phyloP scores from a whole-genome alignment of 2,888 invertebrate species.

The Andricus curvator region DNA sequence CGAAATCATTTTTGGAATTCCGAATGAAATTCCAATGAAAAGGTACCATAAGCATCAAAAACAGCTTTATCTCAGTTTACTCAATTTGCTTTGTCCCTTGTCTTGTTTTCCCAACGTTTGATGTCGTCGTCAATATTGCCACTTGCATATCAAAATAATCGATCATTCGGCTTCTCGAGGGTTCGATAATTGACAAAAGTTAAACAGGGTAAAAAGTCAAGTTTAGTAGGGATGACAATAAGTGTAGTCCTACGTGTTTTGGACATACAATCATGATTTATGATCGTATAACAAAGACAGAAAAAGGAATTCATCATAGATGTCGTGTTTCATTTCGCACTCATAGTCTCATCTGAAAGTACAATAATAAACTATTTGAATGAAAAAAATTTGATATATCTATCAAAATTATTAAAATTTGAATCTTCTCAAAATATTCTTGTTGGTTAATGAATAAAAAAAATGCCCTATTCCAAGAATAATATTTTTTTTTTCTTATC shows the following conservation, averaged over 20 bases:
- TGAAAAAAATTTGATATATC: not conserved
- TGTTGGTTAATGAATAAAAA: too few species aligned
- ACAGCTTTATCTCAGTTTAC: not conserved
- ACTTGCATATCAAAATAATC: slow-evolving; percentile 26
- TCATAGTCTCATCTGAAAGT: not conserved
- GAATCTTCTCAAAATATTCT: too few species aligned
- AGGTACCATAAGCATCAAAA: not conserved
- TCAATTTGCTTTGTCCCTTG: slow-evolving; percentile 14
- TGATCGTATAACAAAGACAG: slow-evolving; percentile 20
- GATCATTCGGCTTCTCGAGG: slow-evolving; percentile 24
- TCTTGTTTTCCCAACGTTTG: slow-evolving; percentile 1
- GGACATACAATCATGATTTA: slow-evolving; percentile 34
- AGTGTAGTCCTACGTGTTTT: slow-evolving; percentile 21
- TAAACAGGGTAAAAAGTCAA: slow-evolving; percentile 20
- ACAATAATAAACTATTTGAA: not conserved
- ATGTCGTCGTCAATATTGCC: slow-evolving; percentile 28
- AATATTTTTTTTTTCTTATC: too few species aligned
- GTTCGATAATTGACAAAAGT: slow-evolving; percentile 36
- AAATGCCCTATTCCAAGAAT: too few species aligned
- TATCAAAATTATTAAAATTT: too few species aligned
- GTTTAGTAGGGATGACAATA: slow-evolving; percentile 15
- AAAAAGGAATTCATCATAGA: slow-evolving; percentile 1
- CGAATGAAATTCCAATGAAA: too few species aligned
- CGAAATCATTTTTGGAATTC: too few species aligned
- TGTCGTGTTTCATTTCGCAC: not conserved